phyloP scores from a whole-genome alignment of 2,113 vertebrate genomes.

The Ceyx melanurus region DNA sequence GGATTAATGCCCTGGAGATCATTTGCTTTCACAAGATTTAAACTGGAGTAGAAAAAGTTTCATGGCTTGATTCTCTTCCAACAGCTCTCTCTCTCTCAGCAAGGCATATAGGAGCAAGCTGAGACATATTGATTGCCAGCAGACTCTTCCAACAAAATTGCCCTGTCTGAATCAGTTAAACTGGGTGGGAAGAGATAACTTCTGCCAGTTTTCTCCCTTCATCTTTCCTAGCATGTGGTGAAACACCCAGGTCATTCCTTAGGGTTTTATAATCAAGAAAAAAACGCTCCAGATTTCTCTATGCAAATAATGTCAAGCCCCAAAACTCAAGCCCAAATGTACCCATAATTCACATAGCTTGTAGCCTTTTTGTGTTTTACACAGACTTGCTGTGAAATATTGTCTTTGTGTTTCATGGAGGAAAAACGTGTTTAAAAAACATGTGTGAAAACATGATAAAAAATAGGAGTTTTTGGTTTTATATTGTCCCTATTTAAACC shows the following conservation, averaged over 20 bases:
- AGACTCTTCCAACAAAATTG: constrained; percentile 72
- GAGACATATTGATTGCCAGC: constrained; percentile 76
- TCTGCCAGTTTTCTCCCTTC: constrained; percentile 67
- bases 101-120: constrained; percentile 73
- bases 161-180: constrained; percentile 75
- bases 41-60: constrained; percentile 73
- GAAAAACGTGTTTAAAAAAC: not conserved
- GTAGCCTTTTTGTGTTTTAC: constrained; percentile 35
- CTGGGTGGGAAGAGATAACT: constrained; percentile 67
- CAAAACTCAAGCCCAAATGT: constrained; percentile 23
- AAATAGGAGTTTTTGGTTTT: not conserved
- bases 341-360: not conserved
- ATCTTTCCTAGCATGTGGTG: constrained; percentile 29
- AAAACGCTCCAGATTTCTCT: constrained; percentile 62
- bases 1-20: constrained; percentile 74
- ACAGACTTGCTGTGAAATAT: constrained; percentile 42
- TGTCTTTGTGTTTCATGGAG: not conserved
- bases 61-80: constrained; percentile 75
- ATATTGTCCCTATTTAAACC: constrained; percentile 5
- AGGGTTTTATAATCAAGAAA: constrained; percentile 52
- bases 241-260: constrained; percentile 53
- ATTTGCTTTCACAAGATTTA: constrained; percentile 78
- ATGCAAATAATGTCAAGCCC: not conserved
- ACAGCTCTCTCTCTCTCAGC: constrained; percentile 59
- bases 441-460: not conserved